Percentiles rank a stretch among this genome's conserved stretches.
Conservation (phyloP, 2,113 vertebrate species). For the Pardalotus punctatus region DNA sequence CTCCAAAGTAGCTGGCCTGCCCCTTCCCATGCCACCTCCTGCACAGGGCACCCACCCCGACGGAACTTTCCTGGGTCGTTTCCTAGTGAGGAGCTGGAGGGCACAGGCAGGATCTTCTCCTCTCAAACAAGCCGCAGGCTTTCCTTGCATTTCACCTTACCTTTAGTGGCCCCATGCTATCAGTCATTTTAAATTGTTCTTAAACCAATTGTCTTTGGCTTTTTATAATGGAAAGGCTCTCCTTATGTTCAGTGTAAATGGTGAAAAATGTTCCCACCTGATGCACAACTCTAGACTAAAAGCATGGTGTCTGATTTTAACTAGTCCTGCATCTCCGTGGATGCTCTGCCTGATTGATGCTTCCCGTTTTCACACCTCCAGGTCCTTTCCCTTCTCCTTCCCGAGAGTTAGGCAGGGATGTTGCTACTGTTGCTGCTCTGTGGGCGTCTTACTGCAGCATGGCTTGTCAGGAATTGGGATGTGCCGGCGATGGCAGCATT, state of each 20-base stretch:
- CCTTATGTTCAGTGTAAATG: background rate
- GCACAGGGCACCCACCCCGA: background rate
- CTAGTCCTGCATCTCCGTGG: background rate
- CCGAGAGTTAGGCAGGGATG: background rate
- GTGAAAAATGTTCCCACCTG: conserved; percentile 23
- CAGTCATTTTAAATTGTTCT: background rate
- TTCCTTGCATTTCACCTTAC: background rate
- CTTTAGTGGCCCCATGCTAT: background rate
- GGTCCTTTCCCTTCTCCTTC: background rate
- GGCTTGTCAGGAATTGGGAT: background rate
- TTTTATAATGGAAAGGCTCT: background rate
- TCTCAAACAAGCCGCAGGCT: background rate
- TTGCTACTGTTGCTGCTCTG: background rate
- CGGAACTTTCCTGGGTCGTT: conserved; percentile 20
- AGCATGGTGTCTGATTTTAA: background rate
- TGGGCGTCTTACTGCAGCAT: background rate
- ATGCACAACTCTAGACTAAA: background rate
- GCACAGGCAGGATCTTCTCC: background rate
- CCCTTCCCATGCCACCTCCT: background rate
- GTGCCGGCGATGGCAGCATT: background rate
- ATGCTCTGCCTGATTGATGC: background rate
- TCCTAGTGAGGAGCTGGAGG: background rate
- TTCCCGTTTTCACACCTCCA: background rate
- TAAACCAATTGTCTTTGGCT: background rate
- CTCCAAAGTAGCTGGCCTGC: background rate